phyloP scores from a whole-genome alignment of 2,888 invertebrate species.

The Rhamphomyia laevipes region DNA sequence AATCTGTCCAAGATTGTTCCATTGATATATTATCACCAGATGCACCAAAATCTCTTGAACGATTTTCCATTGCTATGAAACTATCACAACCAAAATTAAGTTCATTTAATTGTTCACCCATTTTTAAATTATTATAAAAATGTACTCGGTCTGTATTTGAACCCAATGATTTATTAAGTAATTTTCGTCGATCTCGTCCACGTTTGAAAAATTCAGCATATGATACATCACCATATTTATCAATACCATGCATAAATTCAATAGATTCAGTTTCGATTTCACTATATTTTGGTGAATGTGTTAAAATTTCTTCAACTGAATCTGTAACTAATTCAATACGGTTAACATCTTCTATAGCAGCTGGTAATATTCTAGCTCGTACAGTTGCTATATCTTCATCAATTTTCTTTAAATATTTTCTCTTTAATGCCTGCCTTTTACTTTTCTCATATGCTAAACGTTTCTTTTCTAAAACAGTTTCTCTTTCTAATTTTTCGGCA shows the following conservation, averaged over 20 bases:
- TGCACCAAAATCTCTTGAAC: not conserved
- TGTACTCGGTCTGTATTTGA: slow-evolving; percentile 27
- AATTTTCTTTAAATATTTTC: slow-evolving; percentile 21
- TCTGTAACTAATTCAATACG: slow-evolving; percentile 25
- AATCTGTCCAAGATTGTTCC: not conserved
- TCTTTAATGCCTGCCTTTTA: slow-evolving; percentile 27
- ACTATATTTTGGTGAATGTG: slow-evolving; percentile 18
- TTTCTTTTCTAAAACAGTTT: slow-evolving; percentile 52
- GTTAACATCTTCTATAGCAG: slow-evolving; percentile 35
- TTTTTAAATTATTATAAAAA: slow-evolving; percentile 22
- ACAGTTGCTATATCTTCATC: slow-evolving; percentile 29
- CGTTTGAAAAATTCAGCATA: slow-evolving; percentile 30
- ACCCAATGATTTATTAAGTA: slow-evolving; percentile 30
- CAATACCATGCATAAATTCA: slow-evolving; percentile 17
- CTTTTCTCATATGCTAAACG: slow-evolving; percentile 42
- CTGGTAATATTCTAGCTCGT: slow-evolving; percentile 33
- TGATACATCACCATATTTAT: slow-evolving; percentile 22
- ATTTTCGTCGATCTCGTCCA: slow-evolving; percentile 26
- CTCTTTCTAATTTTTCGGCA: slow-evolving; percentile 40
- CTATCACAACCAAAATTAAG: slow-evolving; percentile 25
- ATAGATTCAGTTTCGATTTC: slow-evolving; percentile 19
- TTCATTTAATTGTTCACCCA: slow-evolving; percentile 18
- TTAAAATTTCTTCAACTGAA: slow-evolving; percentile 20
- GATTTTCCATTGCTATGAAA: not conserved
- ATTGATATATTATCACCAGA: not conserved